Percentiles rank a stretch among this genome's conserved stretches.
Evolutionary conservation across 1,140 invertebrate species (phyloP).

Genomic region (Orchesella cincta): DNA sequence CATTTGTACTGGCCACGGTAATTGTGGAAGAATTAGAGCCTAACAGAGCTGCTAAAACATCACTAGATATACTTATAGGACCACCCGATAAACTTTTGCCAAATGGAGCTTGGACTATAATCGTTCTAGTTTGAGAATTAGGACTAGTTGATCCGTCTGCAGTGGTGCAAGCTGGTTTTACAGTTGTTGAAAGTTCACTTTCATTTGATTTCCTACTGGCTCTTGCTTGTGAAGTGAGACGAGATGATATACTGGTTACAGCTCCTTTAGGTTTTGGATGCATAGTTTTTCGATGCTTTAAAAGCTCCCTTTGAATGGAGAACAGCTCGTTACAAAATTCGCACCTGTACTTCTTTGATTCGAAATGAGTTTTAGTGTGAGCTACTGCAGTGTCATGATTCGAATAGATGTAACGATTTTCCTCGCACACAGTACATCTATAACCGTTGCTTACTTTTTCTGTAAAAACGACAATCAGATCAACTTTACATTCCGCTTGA

Average conservation of each 20-base stretch:
- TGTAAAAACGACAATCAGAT: conserved; percentile 2
- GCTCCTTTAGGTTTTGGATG: conserved; percentile 17
- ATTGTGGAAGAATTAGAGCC: neutral
- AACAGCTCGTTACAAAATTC: conserved; percentile 6
- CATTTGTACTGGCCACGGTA: too few relatives aligned
- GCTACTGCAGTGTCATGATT: neutral
- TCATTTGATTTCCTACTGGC: neutral
- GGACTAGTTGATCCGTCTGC: neutral
- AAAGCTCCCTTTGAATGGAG: conserved; percentile 16
- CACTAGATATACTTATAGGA: neutral
- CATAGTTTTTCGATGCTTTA: conserved; percentile 4
- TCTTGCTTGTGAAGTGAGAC: neutral
- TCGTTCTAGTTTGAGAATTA: neutral
- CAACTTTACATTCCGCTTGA: too few relatives aligned
- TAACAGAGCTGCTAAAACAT: conserved; percentile 1
- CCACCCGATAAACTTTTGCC: neutral
- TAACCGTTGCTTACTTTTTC: conserved; percentile 5
- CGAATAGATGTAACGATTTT: conserved; percentile 9
- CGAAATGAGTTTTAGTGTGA: conserved; percentile 20
- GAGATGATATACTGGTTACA: neutral
- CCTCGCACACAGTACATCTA: conserved; percentile 2
- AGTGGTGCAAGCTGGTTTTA: neutral
- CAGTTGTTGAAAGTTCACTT: neutral
- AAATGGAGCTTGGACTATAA: neutral
- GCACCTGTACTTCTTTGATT: conserved; percentile 19